These are phyloP conservation scores for Balanococcus diminutus DNA, from an alignment of 2,888 invertebrate genomes.

Conservation along the genomic window DNA sequence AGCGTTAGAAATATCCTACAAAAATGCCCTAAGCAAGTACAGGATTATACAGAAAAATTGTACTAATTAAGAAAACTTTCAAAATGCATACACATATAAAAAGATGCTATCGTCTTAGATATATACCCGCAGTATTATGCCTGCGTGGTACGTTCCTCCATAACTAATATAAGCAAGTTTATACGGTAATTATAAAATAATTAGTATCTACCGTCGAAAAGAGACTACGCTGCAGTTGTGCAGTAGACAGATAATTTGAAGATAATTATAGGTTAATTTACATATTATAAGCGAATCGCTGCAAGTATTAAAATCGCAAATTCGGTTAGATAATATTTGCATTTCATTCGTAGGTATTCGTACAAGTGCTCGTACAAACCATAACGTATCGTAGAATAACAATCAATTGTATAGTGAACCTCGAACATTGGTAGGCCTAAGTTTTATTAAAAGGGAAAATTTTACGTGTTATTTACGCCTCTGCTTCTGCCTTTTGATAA, in stretches of 20 bases:
- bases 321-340: slow-evolving; percentile 2
- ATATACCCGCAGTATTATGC: not conserved
- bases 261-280: slow-evolving; percentile 20
- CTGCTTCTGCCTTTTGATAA: not conserved
- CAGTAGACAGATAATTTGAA: not conserved
- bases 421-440: not conserved
- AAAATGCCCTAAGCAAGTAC: not conserved
- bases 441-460: slow-evolving; percentile 2
- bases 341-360: not conserved
- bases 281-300: slow-evolving; percentile 13
- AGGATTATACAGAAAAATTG: no score
- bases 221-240: not conserved
- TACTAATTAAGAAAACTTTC: not conserved
- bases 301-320: not conserved
- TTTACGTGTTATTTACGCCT: not conserved
- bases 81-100: not conserved
- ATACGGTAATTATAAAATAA: slow-evolving; percentile 12
- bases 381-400: not conserved
- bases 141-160: no score
- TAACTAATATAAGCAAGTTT: not conserved
- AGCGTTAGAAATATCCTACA: not conserved
- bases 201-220: slow-evolving; percentile 2
- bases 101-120: not conserved
- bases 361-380: no score
- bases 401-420: not conserved